Conservation (phyloP, 2,888 invertebrate genomes). For the Pseudeuparius sepicola region DNA sequence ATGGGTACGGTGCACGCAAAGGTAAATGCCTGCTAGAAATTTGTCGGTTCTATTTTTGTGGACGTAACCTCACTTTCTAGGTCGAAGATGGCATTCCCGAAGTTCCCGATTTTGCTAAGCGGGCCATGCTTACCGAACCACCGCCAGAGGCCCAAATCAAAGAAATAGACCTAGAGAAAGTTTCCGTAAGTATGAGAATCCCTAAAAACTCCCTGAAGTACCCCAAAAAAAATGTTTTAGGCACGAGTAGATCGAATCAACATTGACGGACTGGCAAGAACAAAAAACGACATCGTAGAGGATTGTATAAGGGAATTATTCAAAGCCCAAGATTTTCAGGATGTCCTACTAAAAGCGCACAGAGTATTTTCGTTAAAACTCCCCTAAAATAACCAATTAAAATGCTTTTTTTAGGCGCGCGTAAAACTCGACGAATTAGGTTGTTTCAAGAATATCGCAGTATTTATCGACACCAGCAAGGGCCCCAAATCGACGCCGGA, state of each 20-base stretch:
- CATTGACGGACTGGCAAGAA: constrained; percentile 74
- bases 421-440: constrained; percentile 72
- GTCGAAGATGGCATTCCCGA: constrained; percentile 22
- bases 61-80: constrained; percentile 9
- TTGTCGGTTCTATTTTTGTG: no score
- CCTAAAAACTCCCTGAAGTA: no score
- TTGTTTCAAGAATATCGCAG: constrained; percentile 77
- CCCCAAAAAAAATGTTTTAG: constrained; percentile 40
- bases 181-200: constrained; percentile 38
- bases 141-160: constrained; percentile 26
- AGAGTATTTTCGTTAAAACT: constrained; percentile 39
- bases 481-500: constrained; percentile 67
- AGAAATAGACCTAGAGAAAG: constrained; percentile 45
- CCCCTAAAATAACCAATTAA: not conserved
- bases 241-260: constrained; percentile 79
- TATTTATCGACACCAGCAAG: constrained; percentile 79
- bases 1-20: constrained; percentile 42
- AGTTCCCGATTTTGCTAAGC: constrained; percentile 20
- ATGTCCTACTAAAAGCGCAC: constrained; percentile 62
- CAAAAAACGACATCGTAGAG: constrained; percentile 80
- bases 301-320: constrained; percentile 75
- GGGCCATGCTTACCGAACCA: constrained; percentile 18
- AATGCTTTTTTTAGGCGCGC: constrained; percentile 47
- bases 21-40: constrained; percentile 29
- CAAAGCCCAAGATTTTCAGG: constrained; percentile 74